Percentiles rank a stretch among this genome's conserved stretches.
Evolutionary conservation across 37 sponge, comb jelly and placozoan genomes (phyloP).

Genomic region (Bolinopsis microptera): DNA sequence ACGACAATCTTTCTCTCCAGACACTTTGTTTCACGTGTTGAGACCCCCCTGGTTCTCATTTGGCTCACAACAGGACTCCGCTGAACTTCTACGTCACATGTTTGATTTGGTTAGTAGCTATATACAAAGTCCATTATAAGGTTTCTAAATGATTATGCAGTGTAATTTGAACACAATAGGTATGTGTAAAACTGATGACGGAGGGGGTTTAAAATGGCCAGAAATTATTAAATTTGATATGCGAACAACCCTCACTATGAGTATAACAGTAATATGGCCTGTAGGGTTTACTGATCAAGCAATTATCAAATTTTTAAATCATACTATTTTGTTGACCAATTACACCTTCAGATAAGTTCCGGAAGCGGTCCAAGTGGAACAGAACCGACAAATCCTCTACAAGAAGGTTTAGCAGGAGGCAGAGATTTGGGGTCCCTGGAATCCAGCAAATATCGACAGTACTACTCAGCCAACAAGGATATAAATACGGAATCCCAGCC

Average conservation of each 20-base stretch:
- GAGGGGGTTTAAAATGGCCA: too few relatives aligned
- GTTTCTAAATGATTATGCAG: background rate
- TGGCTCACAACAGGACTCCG: slow-evolving; percentile 57
- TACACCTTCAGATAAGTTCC: slow-evolving; percentile 12
- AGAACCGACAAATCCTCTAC: background rate
- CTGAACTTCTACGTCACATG: slow-evolving; percentile 54
- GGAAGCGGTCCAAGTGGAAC: slow-evolving; percentile 12
- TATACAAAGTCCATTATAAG: background rate
- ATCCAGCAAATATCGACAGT: background rate
- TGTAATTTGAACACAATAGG: too few relatives aligned
- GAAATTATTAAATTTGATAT: too few relatives aligned
- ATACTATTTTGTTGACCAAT: too few relatives aligned
- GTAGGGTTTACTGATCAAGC: too few relatives aligned
- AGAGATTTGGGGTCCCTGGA: slow-evolving; percentile 35
- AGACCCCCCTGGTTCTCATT: slow-evolving; percentile 61
- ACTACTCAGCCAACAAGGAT: background rate
- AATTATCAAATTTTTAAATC: too few relatives aligned
- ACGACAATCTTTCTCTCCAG: slow-evolving; percentile 24
- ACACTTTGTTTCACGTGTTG: slow-evolving; percentile 30
- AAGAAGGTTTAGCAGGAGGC: slow-evolving; percentile 28
- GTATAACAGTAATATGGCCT: too few relatives aligned
- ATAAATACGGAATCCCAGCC: background rate
- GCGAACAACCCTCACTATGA: too few relatives aligned
- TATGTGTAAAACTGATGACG: background rate
- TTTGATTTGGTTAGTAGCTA: slow-evolving; percentile 32